phyloP scores from a whole-genome alignment of 1,140 invertebrate species.

The Bilobella aurantiaca region DNA sequence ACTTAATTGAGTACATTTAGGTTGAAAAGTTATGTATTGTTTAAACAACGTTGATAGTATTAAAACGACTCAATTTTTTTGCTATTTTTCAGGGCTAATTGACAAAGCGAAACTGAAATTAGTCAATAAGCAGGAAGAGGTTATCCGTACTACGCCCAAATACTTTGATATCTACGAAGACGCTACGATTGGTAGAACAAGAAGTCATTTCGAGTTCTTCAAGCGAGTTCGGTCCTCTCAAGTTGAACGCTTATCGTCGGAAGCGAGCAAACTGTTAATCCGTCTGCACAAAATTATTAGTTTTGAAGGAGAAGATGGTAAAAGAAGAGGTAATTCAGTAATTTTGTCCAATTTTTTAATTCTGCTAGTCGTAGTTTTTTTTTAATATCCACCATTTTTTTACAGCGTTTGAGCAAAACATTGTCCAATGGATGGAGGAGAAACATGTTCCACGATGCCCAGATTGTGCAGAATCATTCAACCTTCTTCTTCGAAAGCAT shows the following conservation, averaged over 20 bases:
- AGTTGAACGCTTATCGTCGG: constrained; percentile 1
- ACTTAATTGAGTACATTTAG: too few relatives aligned
- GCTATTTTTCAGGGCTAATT: constrained; percentile 5
- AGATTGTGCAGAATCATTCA: constrained; percentile 7
- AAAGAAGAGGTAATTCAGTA: not conserved
- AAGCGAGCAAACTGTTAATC: constrained; percentile 4
- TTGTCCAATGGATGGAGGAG: constrained; percentile 7
- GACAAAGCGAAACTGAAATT: constrained; percentile 5
- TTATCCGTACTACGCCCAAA: not conserved
- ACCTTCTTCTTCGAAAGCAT: constrained; percentile 4
- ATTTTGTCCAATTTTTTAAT: not conserved
- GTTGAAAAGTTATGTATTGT: too few relatives aligned
- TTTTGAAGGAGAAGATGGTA: constrained; percentile 9
- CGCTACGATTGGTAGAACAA: not conserved
- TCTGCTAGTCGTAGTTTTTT: not conserved
- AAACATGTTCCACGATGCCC: constrained; percentile 7
- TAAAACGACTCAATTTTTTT: not conserved
- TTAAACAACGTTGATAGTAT: not conserved
- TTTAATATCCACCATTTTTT: not conserved
- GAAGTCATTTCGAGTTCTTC: not conserved
- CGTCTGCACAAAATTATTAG: constrained; percentile 3
- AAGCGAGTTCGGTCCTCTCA: not conserved
- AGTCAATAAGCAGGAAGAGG: constrained; percentile 7
- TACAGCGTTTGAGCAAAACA: constrained; percentile 2
- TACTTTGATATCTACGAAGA: constrained; percentile 10